Evolutionary conservation across 2,113 vertebrate species (phyloP).

Genomic region (Okapia johnstoni): DNA sequence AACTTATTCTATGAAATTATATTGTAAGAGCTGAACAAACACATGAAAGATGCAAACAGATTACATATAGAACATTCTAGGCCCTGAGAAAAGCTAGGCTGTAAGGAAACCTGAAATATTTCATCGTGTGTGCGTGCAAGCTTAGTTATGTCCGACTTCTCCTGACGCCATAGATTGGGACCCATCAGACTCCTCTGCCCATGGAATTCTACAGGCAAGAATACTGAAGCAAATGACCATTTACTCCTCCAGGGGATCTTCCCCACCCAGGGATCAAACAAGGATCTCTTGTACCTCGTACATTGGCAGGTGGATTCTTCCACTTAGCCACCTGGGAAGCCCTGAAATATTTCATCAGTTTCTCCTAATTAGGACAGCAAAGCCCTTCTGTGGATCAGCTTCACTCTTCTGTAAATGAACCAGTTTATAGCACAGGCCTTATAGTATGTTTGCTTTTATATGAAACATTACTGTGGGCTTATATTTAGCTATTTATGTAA

Average conservation of each 20-base stretch:
- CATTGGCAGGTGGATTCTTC: not conserved
- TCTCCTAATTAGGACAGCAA: fast-evolving
- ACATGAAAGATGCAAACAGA: not conserved
- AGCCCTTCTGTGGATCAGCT: not conserved
- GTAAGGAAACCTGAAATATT: not conserved
- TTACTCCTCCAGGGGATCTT: not conserved
- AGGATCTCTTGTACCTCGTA: not conserved
- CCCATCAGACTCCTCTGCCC: not conserved
- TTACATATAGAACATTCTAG: not conserved
- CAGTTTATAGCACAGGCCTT: not conserved
- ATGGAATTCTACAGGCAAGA: not conserved
- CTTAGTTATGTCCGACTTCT: not conserved
- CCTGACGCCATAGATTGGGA: not conserved
- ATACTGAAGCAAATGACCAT: not conserved
- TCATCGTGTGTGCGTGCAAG: not conserved
- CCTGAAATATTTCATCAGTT: not conserved
- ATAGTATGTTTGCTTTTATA: not conserved
- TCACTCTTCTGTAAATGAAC: not conserved
- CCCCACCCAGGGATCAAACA: not conserved
- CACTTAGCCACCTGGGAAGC: not conserved
- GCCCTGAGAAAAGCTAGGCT: not conserved
- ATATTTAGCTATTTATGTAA: not conserved
- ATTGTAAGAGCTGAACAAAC: not conserved
- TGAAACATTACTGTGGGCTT: not conserved
- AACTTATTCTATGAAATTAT: not conserved